These are phyloP conservation scores for Calliphora vomitoria DNA, from an alignment of 2,888 invertebrate species.

Conservation along the genomic window DNA sequence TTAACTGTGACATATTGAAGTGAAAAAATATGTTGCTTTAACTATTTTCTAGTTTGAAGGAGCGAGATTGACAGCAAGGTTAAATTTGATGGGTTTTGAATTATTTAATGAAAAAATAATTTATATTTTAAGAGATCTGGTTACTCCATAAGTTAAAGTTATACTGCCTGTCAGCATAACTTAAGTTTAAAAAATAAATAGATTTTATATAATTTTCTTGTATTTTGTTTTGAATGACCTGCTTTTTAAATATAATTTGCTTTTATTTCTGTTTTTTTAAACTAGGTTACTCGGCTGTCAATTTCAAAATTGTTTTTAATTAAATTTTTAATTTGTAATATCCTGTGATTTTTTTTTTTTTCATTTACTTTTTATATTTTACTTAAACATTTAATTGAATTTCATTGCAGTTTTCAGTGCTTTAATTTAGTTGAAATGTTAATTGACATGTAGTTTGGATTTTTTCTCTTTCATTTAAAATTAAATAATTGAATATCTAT, in stretches of 20 bases:
- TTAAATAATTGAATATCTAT: neutral
- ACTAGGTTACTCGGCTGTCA: constrained; percentile 12
- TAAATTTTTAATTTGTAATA: constrained; percentile 60
- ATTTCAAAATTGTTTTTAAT: constrained; percentile 42
- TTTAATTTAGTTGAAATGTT: constrained; percentile 33
- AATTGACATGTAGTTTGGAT: constrained; percentile 28
- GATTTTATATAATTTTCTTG: too few species aligned
- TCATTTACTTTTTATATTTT: neutral
- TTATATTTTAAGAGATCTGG: too few species aligned
- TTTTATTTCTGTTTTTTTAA: neutral
- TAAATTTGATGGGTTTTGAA: too few species aligned
- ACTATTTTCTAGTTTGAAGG: too few species aligned
- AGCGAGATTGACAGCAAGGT: too few species aligned
- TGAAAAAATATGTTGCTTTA: constrained; percentile 11
- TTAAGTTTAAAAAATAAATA: too few species aligned
- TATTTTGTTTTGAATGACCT: too few species aligned
- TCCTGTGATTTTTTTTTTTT: constrained; percentile 15
- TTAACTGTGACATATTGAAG: constrained; percentile 62
- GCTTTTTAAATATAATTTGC: neutral
- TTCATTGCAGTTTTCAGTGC: neutral
- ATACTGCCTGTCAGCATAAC: too few species aligned
- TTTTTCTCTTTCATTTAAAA: neutral
- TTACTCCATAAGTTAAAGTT: too few species aligned
- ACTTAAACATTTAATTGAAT: neutral
- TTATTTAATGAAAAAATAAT: too few species aligned